A percentile compares a stretch with the other conserved stretches of the same genome.
Conservation (phyloP, 2,113 vertebrate species). For the Tenrec ecaudatus region DNA sequence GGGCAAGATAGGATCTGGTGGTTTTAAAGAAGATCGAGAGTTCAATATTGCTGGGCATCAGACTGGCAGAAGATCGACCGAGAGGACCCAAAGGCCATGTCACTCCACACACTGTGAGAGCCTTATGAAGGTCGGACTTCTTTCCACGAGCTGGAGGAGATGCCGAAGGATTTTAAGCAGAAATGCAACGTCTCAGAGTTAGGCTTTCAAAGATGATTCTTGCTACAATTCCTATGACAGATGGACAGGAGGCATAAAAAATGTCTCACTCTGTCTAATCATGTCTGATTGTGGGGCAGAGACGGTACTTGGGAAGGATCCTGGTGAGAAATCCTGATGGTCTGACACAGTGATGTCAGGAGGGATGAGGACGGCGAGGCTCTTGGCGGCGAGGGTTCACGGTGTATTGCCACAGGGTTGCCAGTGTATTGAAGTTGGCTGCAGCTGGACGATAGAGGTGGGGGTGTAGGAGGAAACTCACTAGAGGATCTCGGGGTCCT, state of each 20-base stretch:
- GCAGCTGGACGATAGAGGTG: not conserved
- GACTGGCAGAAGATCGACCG: not conserved
- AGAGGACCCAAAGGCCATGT: not conserved
- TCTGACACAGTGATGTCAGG: not conserved
- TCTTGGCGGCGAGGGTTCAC: not conserved
- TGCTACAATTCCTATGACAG: not conserved
- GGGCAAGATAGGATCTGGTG: not conserved
- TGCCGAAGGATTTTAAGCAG: not conserved
- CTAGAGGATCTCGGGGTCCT: not conserved
- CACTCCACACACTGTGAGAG: not conserved
- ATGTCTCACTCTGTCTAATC: too few relatives aligned
- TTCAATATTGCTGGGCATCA: not conserved
- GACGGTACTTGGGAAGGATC: not conserved
- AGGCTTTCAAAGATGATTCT: not conserved
- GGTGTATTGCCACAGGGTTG: not conserved
- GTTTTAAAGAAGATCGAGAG: conserved; percentile 4
- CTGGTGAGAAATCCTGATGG: not conserved
- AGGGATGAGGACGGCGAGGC: not conserved
- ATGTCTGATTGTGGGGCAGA: not conserved
- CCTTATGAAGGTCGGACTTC: not conserved
- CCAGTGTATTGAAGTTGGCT: not conserved
- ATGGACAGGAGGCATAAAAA: not conserved
- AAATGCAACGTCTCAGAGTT: not conserved
- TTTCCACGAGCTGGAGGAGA: not conserved
- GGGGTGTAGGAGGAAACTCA: too few relatives aligned